phyloP scores from a whole-genome alignment of 2,888 invertebrate genomes.

The Trachelus iudaicus region DNA sequence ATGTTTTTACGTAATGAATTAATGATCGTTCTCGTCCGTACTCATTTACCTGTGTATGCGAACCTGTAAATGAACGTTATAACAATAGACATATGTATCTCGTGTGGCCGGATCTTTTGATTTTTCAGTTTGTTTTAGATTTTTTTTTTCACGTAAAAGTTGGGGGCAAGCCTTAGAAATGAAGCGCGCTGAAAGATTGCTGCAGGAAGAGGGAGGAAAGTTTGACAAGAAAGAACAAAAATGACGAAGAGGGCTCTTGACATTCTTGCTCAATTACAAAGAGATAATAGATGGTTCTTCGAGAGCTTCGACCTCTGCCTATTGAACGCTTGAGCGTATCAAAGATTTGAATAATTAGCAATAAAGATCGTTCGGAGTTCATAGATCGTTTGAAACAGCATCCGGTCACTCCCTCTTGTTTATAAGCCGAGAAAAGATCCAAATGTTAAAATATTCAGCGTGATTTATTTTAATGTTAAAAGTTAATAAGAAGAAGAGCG shows the following conservation, averaged over 20 bases:
- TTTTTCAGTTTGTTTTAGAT: slow-evolving; percentile 30
- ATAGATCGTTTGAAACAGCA: not conserved
- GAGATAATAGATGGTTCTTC: not conserved
- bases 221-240: slow-evolving; percentile 1
- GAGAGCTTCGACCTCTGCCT: not conserved
- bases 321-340: not conserved
- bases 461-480: slow-evolving; percentile 53
- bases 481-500: slow-evolving; percentile 59
- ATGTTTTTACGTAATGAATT: not conserved
- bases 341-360: not conserved
- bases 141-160: not conserved
- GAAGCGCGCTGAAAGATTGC: slow-evolving; percentile 12
- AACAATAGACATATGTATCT: slow-evolving; percentile 17
- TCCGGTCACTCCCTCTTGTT: slow-evolving; percentile 4
- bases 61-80: slow-evolving; percentile 34
- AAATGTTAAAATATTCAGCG: slow-evolving; percentile 52
- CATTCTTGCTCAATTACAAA: not conserved
- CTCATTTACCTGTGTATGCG: slow-evolving; percentile 24
- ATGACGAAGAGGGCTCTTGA: not conserved
- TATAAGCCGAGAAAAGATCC: slow-evolving; percentile 46
- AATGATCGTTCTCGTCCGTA: slow-evolving; percentile 17
- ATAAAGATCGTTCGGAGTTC: not conserved
- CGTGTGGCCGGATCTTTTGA: slow-evolving; percentile 53
- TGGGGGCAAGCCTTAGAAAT: not conserved
- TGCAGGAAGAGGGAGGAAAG: slow-evolving; percentile 16